Percentiles rank a stretch among this genome's conserved stretches.
Evolutionary conservation across 2,113 vertebrate species (phyloP).

Genomic region (crab-eating macaque (Macaca fascicularis)): DNA sequence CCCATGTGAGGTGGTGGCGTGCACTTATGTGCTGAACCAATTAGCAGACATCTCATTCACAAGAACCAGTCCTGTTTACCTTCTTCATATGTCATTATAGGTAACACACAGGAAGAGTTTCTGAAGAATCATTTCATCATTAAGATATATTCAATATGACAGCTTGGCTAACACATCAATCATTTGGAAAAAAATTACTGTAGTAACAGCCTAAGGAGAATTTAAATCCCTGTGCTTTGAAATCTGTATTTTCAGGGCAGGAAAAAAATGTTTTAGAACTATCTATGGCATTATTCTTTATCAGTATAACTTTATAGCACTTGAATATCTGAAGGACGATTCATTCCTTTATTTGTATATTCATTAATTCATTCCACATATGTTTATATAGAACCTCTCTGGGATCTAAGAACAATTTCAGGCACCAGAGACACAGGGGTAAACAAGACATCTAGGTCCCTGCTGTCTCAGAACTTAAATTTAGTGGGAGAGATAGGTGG

Average conservation of each 20-base stretch:
- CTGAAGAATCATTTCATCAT: conserved; percentile 52
- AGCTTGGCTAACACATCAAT: conserved; percentile 54
- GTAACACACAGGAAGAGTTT: conserved; percentile 63
- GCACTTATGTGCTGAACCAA: conserved; percentile 66
- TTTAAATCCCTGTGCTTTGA: background rate
- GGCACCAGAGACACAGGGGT: background rate
- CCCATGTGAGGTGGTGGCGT: background rate
- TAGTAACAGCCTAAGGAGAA: background rate
- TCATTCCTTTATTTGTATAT: background rate
- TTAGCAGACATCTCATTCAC: conserved; percentile 44
- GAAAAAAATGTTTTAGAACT: background rate
- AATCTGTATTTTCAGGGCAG: background rate
- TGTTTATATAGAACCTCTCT: background rate
- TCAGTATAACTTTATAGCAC: background rate
- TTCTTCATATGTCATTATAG: conserved; percentile 61
- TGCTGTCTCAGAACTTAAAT: background rate
- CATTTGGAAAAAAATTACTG: background rate
- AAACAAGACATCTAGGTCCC: background rate
- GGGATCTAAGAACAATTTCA: background rate
- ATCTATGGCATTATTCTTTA: background rate
- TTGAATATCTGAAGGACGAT: background rate
- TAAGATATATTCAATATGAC: conserved; percentile 65
- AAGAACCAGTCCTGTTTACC: conserved; percentile 52
- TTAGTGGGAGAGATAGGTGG: background rate
- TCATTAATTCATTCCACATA: background rate